phyloP scores from a whole-genome alignment of 2,113 vertebrate genomes.

The Bubalus kerabau region DNA sequence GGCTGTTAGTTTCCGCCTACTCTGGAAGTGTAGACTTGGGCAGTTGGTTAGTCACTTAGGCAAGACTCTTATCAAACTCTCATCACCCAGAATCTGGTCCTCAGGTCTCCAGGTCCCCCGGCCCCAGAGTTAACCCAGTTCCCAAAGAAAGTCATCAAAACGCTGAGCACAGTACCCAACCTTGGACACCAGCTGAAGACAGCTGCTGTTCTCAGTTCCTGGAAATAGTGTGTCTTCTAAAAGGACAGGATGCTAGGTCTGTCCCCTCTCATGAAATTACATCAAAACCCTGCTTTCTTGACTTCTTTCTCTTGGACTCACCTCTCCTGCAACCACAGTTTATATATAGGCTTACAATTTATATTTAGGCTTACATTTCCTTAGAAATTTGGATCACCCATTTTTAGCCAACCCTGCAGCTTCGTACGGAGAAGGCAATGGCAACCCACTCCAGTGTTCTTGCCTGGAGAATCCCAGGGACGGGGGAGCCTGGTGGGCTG shows the following conservation, averaged over 20 bases:
- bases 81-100: background rate
- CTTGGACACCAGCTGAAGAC: background rate
- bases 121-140: background rate
- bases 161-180: background rate
- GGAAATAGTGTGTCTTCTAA: background rate
- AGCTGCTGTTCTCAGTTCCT: background rate
- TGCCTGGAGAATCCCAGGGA: too few species aligned
- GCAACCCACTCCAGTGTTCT: too few species aligned
- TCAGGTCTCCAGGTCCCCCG: background rate
- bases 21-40: background rate
- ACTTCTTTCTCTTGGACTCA: background rate
- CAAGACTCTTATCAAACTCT: background rate
- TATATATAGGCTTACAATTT: background rate
- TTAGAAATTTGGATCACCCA: background rate
- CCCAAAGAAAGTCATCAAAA: background rate
- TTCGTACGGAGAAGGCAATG: background rate
- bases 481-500: too few species aligned
- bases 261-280: background rate
- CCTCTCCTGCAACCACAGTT: background rate
- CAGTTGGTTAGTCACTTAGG: background rate
- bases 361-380: background rate
- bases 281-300: background rate
- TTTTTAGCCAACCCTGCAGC: background rate
- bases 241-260: background rate
- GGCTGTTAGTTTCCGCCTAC: background rate